Evolutionary conservation across 2,113 vertebrate species (phyloP).

Genomic region (Sinosuthora webbiana): DNA sequence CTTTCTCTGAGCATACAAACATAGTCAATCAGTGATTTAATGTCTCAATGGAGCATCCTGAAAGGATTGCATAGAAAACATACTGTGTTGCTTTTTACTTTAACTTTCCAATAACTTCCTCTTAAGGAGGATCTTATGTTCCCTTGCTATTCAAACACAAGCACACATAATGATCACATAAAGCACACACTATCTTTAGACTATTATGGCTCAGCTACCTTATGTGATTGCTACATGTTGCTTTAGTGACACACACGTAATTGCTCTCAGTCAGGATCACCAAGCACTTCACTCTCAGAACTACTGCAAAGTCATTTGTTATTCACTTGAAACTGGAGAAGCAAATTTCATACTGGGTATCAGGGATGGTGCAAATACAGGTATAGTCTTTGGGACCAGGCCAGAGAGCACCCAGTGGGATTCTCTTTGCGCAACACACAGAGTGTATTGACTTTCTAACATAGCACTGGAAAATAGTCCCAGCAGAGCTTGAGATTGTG

Average conservation of each 20-base stretch:
- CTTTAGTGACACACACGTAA: not conserved
- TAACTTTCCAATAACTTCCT: not conserved
- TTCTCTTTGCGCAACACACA: not conserved
- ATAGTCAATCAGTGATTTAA: not conserved
- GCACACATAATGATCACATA: not conserved
- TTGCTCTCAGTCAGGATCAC: not conserved
- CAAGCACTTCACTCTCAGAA: not conserved
- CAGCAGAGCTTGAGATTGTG: not conserved
- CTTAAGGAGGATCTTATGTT: not conserved
- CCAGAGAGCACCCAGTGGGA: not conserved
- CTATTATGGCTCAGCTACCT: not conserved
- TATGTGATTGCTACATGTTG: not conserved
- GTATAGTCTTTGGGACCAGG: not conserved
- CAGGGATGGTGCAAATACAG: not conserved
- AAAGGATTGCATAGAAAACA: not conserved
- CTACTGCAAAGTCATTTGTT: not conserved
- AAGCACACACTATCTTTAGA: conserved; percentile 40
- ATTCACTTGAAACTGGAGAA: not conserved
- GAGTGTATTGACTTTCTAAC: not conserved
- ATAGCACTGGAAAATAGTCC: not conserved
- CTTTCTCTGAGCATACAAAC: not conserved
- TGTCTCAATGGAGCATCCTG: not conserved
- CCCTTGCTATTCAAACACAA: not conserved
- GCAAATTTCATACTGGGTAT: not conserved
- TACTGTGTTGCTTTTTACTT: not conserved